Base-by-base conservation (phyloP, 2,888 invertebrate genomes). In the Perizoma flavofasciatum region DNA sequence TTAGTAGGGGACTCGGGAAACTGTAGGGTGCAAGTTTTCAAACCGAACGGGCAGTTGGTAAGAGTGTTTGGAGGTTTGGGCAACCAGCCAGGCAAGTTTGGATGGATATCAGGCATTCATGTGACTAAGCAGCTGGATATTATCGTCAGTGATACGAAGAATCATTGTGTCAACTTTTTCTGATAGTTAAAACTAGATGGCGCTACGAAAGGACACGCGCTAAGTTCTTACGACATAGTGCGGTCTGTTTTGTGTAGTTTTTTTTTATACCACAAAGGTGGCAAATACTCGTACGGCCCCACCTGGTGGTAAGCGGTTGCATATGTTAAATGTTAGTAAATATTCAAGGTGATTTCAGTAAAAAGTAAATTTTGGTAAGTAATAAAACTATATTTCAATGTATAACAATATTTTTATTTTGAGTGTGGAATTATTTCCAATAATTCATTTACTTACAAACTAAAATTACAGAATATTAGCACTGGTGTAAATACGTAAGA, bases 1-100 rank as follows among this genome's bases (percentile, higher is more conserved):
- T 85, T 96, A 0, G 96, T 97, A 0, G 96, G 96, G 0, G 96
- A 97, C 78, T 95, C 95, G 0, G 96, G 96, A 0, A 96, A 96
- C 77, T 94, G 94, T 43, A 89, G 96, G 5, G 92, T 96, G 0
- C 96, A 96, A 81, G 93, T 97, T 6, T 96, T 96, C 77, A 93
- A 95, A 60, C 94, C 94, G 0, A 94, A 95, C 59, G 96, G 96
- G 5, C 93, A 94, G 56, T 92, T 95, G 58, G 93, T 95, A 5
- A 92, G 94, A 66, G 93, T 94, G 22, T 94, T 96, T 72, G 96
- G 96, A 0, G 90, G 92, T 0, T 69, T 85, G 22, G 93, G 89
- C 33, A 83, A 78, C 0, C 86, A 86, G 50, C 80, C 86, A 0
- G 90, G 93, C 0, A 92, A 93, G 66, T 94, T 95, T 67, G 93